Base-by-base conservation (phyloP, 2,797 vertebrate species). In the Paratrypauchen microcephalus region DNA sequence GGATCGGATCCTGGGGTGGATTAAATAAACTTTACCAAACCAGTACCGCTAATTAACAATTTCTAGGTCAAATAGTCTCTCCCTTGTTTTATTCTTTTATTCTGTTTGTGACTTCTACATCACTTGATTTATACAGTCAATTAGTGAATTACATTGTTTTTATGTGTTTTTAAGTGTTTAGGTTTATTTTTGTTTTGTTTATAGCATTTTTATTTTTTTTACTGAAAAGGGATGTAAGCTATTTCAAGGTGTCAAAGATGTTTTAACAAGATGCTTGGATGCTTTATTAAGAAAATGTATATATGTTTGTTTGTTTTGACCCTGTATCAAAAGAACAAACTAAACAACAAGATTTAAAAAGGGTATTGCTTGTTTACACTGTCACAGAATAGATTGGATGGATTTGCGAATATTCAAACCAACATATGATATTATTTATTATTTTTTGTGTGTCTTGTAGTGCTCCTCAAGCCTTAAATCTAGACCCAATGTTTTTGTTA, bases 401-500 rank as follows among this genome's bases (percentile, higher is more conserved):
- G 66, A 48, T 19, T 48, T 23, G 56, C 26, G 21, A 36, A 7
- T 52, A 11, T 36, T 23, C 24, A 48, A 32, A 24, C 39, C 16
- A 39, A 21, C n/a, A 66, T 39, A 30, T 23, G 68, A 23, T 60
- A 41, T 23, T 23, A n/a, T 36, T 11, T 32, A 54, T 32, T 15
- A 15, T 36, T 15, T 48, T 30, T 19, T 24, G 12, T 39, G 11
- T 41, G 55, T 66, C 1, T 28, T 30, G 21, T 65, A n/a, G 66
- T 64, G 73, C 76, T 80, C 78, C 75, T 36, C 52, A 82, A 77
- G 84, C 84, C 81, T 86, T 80, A 82, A 71, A 56, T 62, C 41
- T 18, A 47, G 62, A 57, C 69, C 62, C 18, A 32, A 9, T 52
- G 9, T 39, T 32, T 1, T 18, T 66, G 59, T 30, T 52, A 55